Evolutionary conservation across 2,888 invertebrate species (phyloP), one percentile per base, ranked within the genome.

Genomic region (Gerosis bhagava): DNA sequence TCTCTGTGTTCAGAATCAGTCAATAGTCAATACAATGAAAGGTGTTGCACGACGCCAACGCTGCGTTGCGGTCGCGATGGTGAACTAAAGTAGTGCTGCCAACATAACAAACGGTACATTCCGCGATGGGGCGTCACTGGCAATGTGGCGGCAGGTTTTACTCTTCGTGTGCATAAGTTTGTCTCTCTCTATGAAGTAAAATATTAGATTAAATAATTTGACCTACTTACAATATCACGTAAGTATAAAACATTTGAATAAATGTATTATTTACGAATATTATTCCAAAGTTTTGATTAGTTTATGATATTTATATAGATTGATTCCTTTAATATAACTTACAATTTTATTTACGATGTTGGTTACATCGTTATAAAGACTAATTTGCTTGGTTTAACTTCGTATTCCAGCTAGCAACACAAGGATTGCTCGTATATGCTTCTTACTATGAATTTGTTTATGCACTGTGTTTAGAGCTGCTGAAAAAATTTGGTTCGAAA

Each of bases 21-120:
- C 92, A 91, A 92, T 92, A 92, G 92, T 92, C 92, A 91, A 92
- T 92, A 92, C 91, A 91, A 91, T 91, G 91, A 92, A 92, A 92
- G 91, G 92, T 92, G 92, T 92, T 91, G 90, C 90, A 90, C 90
- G 90, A 90, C 88, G 86, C 88, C 86, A 91, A 90, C 91, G 86
- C 89, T 82, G 59, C 87, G 82, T 70, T 77, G 87, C 84, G 89
- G 89, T 77, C 87, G 87, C 90, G 86, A 89, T 87, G 81, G 83
- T 77, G 82, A 88, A 89, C 89, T 88, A 87, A 82, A 54, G 53
- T 81, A 77, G 69, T 55, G 64, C 64, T 82, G 65, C 89, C 89
- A 88, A 83, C 83, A 65, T 75, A 65, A 70, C 59, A 53, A 59
- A 63, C 59, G 44, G 52, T 59, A 80, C 76, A 80, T 80, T 83